Evolutionary conservation across 37 sponge, comb jelly and placozoan genomes (phyloP).

Genomic region (Spongilla lacustris): DNA sequence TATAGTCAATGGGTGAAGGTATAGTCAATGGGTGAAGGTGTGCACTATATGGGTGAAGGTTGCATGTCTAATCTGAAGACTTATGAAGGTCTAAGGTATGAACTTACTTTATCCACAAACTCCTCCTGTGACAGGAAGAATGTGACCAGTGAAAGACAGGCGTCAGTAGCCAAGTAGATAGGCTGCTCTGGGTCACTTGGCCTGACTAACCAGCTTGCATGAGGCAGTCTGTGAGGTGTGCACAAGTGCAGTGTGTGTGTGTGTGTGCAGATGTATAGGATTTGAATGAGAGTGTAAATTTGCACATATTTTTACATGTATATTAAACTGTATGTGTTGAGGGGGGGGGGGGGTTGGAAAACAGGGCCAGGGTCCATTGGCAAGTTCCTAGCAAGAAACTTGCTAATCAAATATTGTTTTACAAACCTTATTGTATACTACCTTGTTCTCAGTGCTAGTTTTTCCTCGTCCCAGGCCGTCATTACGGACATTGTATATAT

Average conservation of each 20-base stretch:
- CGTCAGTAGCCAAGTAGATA: slow-evolving; percentile 22
- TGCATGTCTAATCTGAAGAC: too few species aligned
- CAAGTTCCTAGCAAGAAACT: too few species aligned
- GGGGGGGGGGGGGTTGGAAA: too few species aligned
- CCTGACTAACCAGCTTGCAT: slow-evolving; percentile 43
- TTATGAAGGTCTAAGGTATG: neutral
- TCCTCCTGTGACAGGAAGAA: slow-evolving; percentile 57
- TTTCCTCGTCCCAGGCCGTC: too few species aligned
- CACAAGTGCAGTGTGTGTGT: too few species aligned
- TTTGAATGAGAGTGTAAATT: neutral
- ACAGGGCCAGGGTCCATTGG: too few species aligned
- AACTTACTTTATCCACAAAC: slow-evolving; percentile 57
- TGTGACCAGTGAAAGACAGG: slow-evolving; percentile 28
- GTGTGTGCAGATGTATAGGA: too few species aligned
- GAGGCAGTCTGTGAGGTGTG: slow-evolving; percentile 27
- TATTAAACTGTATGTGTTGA: neutral
- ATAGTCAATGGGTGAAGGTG: neutral
- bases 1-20: neutral
- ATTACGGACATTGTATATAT: too few species aligned
- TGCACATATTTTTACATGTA: neutral
- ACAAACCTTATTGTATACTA: too few species aligned
- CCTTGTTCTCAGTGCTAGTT: too few species aligned
- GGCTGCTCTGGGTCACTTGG: slow-evolving; percentile 30
- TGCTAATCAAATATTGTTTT: too few species aligned
- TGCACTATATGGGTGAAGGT: too few species aligned